These are phyloP conservation scores for Cyrtorhinus lividipennis DNA, from an alignment of 1,140 invertebrate genomes.

Conservation along the genomic window DNA sequence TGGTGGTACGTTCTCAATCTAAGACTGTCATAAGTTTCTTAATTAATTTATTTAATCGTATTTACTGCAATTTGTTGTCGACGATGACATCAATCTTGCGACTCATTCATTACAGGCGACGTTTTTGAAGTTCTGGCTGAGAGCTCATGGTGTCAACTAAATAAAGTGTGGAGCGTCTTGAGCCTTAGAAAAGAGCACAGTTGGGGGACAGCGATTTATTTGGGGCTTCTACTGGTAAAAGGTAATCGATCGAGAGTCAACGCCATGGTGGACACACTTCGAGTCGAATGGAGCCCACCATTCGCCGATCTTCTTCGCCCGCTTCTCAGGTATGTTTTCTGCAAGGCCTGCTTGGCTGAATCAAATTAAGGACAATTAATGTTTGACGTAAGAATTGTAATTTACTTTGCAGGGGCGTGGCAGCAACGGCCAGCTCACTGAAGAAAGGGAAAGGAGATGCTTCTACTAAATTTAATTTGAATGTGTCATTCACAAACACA, in stretches of 20 bases:
- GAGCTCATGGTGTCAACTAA: conserved; percentile 54
- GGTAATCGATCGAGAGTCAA: conserved; percentile 36
- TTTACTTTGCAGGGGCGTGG: not conserved
- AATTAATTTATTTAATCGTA: not conserved
- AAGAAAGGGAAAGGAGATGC: conserved; percentile 9
- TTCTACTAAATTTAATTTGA: conserved; percentile 15
- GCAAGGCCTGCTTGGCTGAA: not conserved
- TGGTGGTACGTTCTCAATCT: not conserved
- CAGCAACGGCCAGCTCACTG: not conserved
- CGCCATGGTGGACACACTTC: conserved; percentile 48
- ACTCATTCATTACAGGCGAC: not conserved
- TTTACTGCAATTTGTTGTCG: not conserved
- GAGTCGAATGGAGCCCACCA: conserved; percentile 45
- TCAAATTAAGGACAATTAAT: not conserved
- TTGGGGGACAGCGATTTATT: conserved; percentile 63
- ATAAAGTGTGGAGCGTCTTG: conserved; percentile 30
- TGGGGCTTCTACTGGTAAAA: conserved; percentile 32
- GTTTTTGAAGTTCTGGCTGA: conserved; percentile 53
- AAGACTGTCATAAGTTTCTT: not conserved
- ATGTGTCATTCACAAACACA: conserved; percentile 40
- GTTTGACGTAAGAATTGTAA: not conserved
- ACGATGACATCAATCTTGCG: too few relatives aligned
- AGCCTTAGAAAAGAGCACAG: conserved; percentile 53
- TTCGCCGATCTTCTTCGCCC: conserved; percentile 32
- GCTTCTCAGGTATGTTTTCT: not conserved